Percentiles rank a stretch among this genome's conserved stretches.
These are phyloP conservation scores for Callospermophilus lateralis DNA, from an alignment of 2,113 vertebrate species.

Conservation along the genomic window DNA sequence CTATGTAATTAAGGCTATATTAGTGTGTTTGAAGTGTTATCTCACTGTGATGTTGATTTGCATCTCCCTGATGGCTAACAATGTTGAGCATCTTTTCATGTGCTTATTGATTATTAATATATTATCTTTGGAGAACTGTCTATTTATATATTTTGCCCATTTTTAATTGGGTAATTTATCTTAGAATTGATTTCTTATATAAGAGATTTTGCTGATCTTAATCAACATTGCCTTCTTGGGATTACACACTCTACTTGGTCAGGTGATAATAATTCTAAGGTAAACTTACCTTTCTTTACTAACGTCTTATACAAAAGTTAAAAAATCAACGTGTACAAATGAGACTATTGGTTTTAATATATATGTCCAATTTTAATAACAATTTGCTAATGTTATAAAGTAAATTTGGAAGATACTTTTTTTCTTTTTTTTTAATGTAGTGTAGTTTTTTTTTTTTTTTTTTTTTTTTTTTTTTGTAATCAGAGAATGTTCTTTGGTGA, in stretches of 20 bases:
- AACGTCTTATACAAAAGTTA: background rate
- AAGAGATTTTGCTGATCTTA: background rate
- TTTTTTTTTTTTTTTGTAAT: slow-evolving; percentile 12
- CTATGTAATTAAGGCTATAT: background rate
- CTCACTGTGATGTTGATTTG: background rate
- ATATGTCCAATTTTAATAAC: slow-evolving; percentile 19
- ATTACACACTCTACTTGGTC: background rate
- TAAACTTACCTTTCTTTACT: slow-evolving; percentile 3
- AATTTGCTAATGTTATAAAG: background rate
- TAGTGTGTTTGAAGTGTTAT: background rate
- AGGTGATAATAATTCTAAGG: background rate
- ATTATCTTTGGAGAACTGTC: background rate
- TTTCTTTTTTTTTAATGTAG: slow-evolving; percentile 1
- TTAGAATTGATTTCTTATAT: background rate
- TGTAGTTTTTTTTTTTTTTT: slow-evolving; percentile 4
- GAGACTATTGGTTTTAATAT: background rate
- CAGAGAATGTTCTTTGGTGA: background rate
- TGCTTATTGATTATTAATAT: background rate
- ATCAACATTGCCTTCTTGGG: background rate
- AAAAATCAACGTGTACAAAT: background rate
- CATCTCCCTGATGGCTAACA: background rate
- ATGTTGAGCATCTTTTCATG: background rate
- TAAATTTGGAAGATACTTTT: background rate
- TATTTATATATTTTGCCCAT: background rate
- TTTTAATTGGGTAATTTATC: slow-evolving; percentile 34